Evolutionary conservation across 2,113 vertebrate genomes (phyloP).

Genomic region (Solea solea): DNA sequence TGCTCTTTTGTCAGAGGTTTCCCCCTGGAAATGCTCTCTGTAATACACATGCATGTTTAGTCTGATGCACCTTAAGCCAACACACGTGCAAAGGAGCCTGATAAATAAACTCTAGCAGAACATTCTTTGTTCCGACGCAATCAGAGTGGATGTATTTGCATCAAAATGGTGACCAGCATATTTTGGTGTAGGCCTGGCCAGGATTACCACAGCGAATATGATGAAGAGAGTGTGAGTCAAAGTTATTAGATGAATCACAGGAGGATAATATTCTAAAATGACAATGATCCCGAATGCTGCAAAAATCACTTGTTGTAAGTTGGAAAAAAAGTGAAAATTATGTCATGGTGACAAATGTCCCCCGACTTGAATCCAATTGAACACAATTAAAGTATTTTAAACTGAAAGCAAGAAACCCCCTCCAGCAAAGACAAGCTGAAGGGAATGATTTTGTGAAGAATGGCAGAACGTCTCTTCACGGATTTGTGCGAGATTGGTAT

Average conservation of each 20-base stretch:
- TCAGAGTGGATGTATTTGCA: not conserved
- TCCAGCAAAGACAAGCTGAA: constrained; percentile 4
- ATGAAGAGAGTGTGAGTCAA: not conserved
- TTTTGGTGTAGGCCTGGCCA: not conserved
- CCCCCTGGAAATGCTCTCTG: not conserved
- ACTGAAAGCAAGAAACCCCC: not conserved
- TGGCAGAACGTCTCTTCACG: not conserved
- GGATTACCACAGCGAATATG: not conserved
- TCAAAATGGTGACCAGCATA: not conserved
- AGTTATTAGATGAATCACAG: not conserved
- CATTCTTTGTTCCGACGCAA: not conserved
- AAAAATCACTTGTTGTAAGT: not conserved
- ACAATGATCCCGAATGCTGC: not conserved
- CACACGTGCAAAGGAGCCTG: not conserved
- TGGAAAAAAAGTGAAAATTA: not conserved
- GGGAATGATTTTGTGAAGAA: not conserved
- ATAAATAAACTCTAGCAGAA: not conserved
- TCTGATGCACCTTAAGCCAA: not conserved
- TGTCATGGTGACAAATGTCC: not conserved
- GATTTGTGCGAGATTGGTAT: not conserved
- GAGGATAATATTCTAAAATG: not conserved
- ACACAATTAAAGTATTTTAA: not conserved
- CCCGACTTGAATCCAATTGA: not conserved
- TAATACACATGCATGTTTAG: not conserved
- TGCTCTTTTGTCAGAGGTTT: no score